Evolutionary conservation across 30 jellyfish, hydroid and myxozoan genomes (phyloP), one percentile per base, ranked within the genome.

Genomic region (Phacellophora camtschatica): DNA sequence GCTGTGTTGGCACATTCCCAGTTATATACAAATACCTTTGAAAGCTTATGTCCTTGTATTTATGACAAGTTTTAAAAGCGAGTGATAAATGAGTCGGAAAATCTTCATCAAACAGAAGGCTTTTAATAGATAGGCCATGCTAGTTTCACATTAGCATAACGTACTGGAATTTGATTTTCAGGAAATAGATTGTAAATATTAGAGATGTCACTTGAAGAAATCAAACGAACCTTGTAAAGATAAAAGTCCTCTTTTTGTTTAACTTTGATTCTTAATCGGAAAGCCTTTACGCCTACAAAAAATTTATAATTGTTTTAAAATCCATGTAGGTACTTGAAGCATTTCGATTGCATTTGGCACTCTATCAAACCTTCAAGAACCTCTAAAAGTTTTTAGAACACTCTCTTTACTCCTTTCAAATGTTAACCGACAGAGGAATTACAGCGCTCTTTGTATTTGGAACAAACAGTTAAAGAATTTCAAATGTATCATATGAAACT

Each of bases 101-200:
- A 71, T 28, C 59, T 46, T 4, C 63, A 11, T 25, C 72, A 49
- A 45, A 45, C 85, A 71, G 19, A 61, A 49, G n/a, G n/a, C 22
- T 25, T 30, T 49, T 49, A 49, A 49, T 30, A 49, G n/a, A 6
- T 13, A 29, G n/a, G n/a, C n/a, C n/a, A n/a, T n/a, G n/a, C n/a
- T n/a, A n/a, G n/a, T n/a, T n/a, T n/a, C n/a, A n/a, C n/a, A n/a
- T n/a, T n/a, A n/a, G n/a, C n/a, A n/a, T n/a, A n/a, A n/a, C n/a
- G n/a, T n/a, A n/a, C n/a, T n/a, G n/a, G n/a, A n/a, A n/a, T n/a
- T n/a, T n/a, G n/a, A n/a, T n/a, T n/a, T n/a, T n/a, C n/a, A 80
- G 91, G 91, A 80, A 80, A 80, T 80, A 65, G 81, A 62, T 28
- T 41, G 84, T 32, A 65, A 80, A 80, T 80, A 65, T 80, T 80